Evolutionary conservation across 2,888 invertebrate genomes (phyloP).

Genomic region (Cryptosula pallasiana): DNA sequence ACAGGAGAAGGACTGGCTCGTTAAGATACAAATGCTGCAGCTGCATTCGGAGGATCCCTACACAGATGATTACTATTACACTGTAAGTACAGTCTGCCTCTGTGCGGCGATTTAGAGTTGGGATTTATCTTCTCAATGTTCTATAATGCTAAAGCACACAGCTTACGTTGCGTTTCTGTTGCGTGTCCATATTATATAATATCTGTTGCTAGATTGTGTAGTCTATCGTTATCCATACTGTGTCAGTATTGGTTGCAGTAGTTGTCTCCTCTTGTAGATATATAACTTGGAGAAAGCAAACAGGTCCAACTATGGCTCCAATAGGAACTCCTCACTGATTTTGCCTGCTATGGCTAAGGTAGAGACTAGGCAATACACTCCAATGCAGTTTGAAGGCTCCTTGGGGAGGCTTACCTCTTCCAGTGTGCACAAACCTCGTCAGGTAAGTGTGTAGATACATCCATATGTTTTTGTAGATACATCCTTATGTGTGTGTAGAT

Average conservation of each 20-base stretch:
- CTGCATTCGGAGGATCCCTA: conserved; percentile 91
- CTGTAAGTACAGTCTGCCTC: too few species aligned
- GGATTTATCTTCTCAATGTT: too few species aligned
- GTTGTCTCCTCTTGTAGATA: conserved; percentile 15
- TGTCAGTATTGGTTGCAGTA: too few species aligned
- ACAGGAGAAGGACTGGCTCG: conserved; percentile 90
- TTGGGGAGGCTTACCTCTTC: conserved; percentile 80
- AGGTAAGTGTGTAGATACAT: too few species aligned
- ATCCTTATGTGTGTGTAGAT: too few species aligned
- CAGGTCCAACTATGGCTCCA: neutral
- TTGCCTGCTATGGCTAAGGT: conserved; percentile 49
- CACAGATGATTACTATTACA: conserved; percentile 94
- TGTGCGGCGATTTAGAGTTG: too few species aligned
- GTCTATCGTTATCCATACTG: too few species aligned
- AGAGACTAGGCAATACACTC: conserved; percentile 51
- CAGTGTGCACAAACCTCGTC: conserved; percentile 52
- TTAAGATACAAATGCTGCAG: conserved; percentile 89
- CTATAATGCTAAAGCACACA: too few species aligned
- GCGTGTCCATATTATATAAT: too few species aligned
- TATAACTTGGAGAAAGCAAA: conserved; percentile 10
- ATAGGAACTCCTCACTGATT: conserved; percentile 33
- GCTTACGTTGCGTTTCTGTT: too few species aligned
- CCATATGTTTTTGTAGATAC: too few species aligned
- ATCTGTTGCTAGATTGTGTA: too few species aligned
- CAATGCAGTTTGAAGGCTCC: conserved; percentile 84